Conservation (phyloP, 2,797 vertebrate species). For the Chaetophractus vellerosus region DNA sequence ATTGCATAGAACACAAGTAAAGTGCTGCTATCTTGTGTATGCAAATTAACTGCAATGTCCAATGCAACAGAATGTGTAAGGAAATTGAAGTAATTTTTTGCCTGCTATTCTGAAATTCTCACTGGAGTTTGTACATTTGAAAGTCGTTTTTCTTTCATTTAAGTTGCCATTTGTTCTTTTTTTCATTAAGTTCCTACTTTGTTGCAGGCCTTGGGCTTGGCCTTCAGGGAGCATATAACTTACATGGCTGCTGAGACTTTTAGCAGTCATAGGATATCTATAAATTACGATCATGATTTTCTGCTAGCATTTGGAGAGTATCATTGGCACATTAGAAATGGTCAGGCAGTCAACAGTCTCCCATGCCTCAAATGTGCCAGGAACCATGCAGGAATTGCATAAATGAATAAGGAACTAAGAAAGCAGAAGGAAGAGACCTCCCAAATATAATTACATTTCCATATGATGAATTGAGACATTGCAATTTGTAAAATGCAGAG, state of each 20-base stretch:
- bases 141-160: conserved; percentile 34
- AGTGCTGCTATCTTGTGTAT: not conserved
- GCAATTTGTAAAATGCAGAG: not conserved
- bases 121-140: not conserved
- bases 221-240: not conserved
- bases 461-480: not conserved
- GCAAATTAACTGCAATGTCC: not conserved
- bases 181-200: not conserved
- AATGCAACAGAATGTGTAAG: not conserved
- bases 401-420: not conserved
- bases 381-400: not conserved
- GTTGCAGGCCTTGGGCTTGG: not conserved
- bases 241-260: not conserved
- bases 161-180: conserved; percentile 13
- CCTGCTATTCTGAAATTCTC: conserved; percentile 33
- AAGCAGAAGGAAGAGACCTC: not conserved
- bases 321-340: not conserved
- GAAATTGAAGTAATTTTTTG: not conserved
- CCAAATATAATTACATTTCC: not conserved
- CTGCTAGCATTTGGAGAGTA: not conserved
- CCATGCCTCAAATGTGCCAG: not conserved
- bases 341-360: not conserved
- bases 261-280: not conserved
- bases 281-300: not conserved
- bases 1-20: not conserved